Base-by-base conservation (phyloP, 2,113 vertebrate species). In the Tautogolabrus adspersus region DNA sequence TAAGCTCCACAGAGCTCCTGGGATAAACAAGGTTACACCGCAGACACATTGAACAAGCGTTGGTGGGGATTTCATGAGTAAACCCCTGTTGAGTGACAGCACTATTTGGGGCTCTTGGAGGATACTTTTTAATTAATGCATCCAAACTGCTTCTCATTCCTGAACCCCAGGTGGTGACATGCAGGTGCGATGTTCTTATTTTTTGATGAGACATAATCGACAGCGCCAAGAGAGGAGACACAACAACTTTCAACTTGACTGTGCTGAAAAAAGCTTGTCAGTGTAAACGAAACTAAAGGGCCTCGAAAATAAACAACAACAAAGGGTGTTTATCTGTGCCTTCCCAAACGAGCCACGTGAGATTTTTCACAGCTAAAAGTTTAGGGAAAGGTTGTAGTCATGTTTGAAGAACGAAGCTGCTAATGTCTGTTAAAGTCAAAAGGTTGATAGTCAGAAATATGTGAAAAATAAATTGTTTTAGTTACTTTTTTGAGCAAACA, bases 1-100 rank as follows among this genome's bases (percentile, higher is more conserved):
- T 64, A 65, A 54, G 68, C 75, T 67, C 56, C 54, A 72, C 52
- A 68, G 79, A 85, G 67, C 74, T 49, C 47, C 52, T 0, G 23
- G 12, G 44, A 87, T 64, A 79, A 87, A 77, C 74, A 75, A 68
- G 70, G 81, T 72, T 66, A 72, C 52, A 87, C 51, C 67, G 52
- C 61, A 76, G 76, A 62, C 62, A 34, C 22, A 59, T 72, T 80
- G 46, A 76, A 47, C 52, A 26, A 75, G 40, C 16, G 21, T 49
- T 56, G 44, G 18, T 16, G 54, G 58, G 59, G 34, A 74, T 68
- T 77, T 81, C 49, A 54, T 13, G 34, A 74, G 54, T 13, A 37
- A 83, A 65, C 47, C 26, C 38, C 54, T 11, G 47, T 46, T 42
- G 23, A 71, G 61, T 61, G 37, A 75, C 5, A 57, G 12, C 79